Percentiles rank a stretch among this genome's conserved stretches.
Conservation (phyloP, 2,888 invertebrate genomes). For the Callyntrura sp. region DNA sequence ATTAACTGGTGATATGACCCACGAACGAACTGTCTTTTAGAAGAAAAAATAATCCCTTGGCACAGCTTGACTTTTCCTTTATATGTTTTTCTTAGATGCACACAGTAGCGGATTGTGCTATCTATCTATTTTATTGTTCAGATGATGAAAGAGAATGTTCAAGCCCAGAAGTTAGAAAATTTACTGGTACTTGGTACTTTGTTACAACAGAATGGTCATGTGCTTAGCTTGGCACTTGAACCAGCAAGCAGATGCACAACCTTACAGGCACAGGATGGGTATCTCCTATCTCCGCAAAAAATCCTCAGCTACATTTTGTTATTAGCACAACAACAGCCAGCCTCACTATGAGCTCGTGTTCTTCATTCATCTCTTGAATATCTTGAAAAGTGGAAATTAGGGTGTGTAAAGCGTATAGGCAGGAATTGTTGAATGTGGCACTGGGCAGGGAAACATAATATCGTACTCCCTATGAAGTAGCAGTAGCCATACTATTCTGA, state of each 20-base stretch:
- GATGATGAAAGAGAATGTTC: not conserved
- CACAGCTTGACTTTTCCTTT: conserved; percentile 71
- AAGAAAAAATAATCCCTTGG: conserved; percentile 49
- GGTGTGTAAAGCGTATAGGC: not conserved
- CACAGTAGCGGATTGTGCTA: conserved; percentile 32
- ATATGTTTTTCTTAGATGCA: conserved; percentile 20
- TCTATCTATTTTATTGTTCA: conserved; percentile 8
- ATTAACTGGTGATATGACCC: conserved; percentile 65
- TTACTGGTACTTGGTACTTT: not conserved
- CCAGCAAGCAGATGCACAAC: not conserved
- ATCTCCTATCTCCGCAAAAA: conserved; percentile 55
- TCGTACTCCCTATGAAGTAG: conserved; percentile 51
- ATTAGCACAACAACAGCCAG: conserved; percentile 2
- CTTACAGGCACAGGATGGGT: not conserved
- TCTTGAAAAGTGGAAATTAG: not conserved
- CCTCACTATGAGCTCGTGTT: conserved; percentile 38
- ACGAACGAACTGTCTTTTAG: conserved; percentile 48
- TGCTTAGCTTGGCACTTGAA: conserved; percentile 17
- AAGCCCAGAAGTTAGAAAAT: conserved; percentile 27
- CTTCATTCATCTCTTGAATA: conserved; percentile 53
- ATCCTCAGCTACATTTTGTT: conserved; percentile 7
- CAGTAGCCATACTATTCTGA: conserved; percentile 14
- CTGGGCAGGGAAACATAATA: conserved; percentile 50
- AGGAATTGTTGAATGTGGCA: conserved; percentile 17
- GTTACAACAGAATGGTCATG: not conserved